A percentile compares a stretch with the other conserved stretches of the same genome.
These are phyloP conservation scores for Calameuta idolon DNA, from an alignment of 2,888 invertebrate genomes.

Conservation along the genomic window DNA sequence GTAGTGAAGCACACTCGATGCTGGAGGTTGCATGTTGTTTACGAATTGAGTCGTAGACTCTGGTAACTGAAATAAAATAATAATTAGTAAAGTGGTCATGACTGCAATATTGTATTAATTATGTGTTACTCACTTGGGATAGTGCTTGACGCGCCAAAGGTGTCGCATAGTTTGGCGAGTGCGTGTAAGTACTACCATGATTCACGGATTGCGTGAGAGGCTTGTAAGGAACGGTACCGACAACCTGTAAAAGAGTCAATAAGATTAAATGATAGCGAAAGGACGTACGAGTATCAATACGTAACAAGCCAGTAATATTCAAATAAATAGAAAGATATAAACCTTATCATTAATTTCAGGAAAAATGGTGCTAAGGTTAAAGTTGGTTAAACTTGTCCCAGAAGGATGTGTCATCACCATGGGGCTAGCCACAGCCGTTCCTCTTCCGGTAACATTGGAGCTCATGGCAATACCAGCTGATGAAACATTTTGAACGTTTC, in stretches of 20 bases:
- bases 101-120: background rate
- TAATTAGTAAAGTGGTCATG: slow-evolving; percentile 9
- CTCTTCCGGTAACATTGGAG: slow-evolving; percentile 38
- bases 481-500: slow-evolving; percentile 37
- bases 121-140: background rate
- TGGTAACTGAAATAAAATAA: slow-evolving; percentile 40
- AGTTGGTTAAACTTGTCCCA: slow-evolving; percentile 77
- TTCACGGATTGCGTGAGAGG: slow-evolving; percentile 31
- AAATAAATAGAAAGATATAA: background rate
- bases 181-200: slow-evolving; percentile 55
- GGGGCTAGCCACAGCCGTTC: slow-evolving; percentile 47
- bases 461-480: slow-evolving; percentile 43
- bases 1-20: slow-evolving; percentile 54
- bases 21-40: slow-evolving; percentile 47
- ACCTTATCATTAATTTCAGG: slow-evolving; percentile 82
- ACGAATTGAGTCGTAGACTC: slow-evolving; percentile 52
- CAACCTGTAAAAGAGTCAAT: background rate
- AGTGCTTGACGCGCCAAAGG: background rate
- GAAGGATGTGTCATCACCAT: slow-evolving; percentile 61
- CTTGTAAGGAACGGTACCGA: slow-evolving; percentile 38
- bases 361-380: slow-evolving; percentile 85
- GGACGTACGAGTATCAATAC: background rate
- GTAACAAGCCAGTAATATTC: background rate
- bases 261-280: background rate
- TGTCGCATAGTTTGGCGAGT: slow-evolving; percentile 45